A percentile compares a stretch with the other conserved stretches of the same genome.
Conservation (phyloP, 2,113 vertebrate genomes). For the Oenanthe melanoleuca region DNA sequence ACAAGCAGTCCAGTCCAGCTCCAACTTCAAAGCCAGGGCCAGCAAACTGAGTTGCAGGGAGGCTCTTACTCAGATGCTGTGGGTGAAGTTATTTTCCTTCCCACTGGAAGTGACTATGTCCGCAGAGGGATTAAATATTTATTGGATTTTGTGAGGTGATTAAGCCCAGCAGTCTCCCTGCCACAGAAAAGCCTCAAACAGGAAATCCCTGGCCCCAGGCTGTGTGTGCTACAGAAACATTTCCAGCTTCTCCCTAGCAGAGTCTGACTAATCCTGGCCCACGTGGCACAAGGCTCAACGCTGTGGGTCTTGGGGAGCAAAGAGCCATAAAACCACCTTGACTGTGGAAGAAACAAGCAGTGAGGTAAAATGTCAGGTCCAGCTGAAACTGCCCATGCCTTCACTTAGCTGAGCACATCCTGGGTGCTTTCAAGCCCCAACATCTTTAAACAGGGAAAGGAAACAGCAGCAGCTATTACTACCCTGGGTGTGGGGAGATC, state of each 20-base stretch:
- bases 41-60: background rate
- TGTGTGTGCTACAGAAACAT: background rate
- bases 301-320: background rate
- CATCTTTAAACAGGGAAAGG: background rate
- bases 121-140: conserved; percentile 20
- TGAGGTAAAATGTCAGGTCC: background rate
- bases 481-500: background rate
- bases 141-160: background rate
- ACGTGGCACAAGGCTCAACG: accelerated
- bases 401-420: background rate
- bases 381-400: background rate
- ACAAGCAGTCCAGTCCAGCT: background rate
- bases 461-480: background rate
- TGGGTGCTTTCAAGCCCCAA: background rate
- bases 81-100: background rate
- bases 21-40: background rate
- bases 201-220: background rate
- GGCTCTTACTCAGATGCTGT: background rate
- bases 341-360: background rate
- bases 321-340: background rate
- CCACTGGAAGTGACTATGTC: background rate
- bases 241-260: background rate
- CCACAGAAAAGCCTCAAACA: background rate
- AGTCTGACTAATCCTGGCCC: background rate
- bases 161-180: background rate